Evolutionary conservation across 2,797 vertebrate genomes (phyloP), one percentile per base, ranked within the genome.

Genomic region (Phataginus tricuspis): DNA sequence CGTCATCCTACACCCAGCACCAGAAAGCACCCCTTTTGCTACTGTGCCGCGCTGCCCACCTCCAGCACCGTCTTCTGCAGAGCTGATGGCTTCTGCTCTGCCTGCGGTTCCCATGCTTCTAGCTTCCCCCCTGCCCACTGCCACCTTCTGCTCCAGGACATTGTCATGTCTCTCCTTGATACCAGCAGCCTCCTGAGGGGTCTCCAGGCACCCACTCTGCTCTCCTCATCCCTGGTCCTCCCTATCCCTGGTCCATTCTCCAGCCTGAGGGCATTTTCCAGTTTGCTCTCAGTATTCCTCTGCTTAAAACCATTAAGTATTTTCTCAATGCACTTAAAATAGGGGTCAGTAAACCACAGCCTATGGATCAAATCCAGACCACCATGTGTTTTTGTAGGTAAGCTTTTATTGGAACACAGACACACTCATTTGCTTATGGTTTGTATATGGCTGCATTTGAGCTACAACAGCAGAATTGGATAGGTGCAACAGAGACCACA

Each of bases 101-200:
- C 0, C 0, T 1, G 3, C 1, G 0, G 34, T 63, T 19, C 51
- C 21, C 53, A 0, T 19, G 79, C 1, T 0, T 21, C 23, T 6
- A 2, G 29, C 2, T 55, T 77, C 5, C 27, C 39, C 49, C 1
- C 21, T 2, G 21, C 53, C 69, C 1, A 21, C 16, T 8, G 25
- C 39, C 37, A n/a, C 25, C 45, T 7, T 19, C 31, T 55, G 25
- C 16, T 11, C 79, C 14, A 29, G 25, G 37, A 37, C 34, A 45
- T n/a, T 1, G 8, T 39, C 55, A 1, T n/a, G 61, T 66, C 23
- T 19, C 19, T 71, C 61, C 61, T 21, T 27, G 34, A 49, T 59
- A 5, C 64, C 3, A 1, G 53, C 45, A 42, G 39, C 27, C n/a
- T n/a, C 66, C 31, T 5, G 34, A 11, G 34, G 23, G 31, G 23